A percentile compares a stretch with the other conserved stretches of the same genome.
phyloP scores from a whole-genome alignment of 2,888 invertebrate genomes.

The Dryomyza anilis region DNA sequence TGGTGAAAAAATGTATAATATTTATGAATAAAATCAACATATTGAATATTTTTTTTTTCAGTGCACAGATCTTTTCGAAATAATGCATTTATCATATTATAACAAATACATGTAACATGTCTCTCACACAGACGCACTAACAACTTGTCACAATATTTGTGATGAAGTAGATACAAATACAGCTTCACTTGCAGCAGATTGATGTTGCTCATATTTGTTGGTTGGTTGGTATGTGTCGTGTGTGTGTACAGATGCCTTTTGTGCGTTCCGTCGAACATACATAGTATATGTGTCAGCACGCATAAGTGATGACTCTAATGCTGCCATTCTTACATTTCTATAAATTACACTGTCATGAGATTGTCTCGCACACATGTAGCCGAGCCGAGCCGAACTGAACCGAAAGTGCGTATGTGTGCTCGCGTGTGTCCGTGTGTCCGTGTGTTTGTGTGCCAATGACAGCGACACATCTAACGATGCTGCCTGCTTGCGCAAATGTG shows the following conservation, averaged over 20 bases:
- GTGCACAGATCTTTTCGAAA: no score
- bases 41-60: no score
- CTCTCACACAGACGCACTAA: neutral
- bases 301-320: no score
- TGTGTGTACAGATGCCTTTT: neutral
- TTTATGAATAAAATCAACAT: no score
- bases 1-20: no score
- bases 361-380: neutral
- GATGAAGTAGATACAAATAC: constrained; percentile 1
- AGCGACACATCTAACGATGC: neutral
- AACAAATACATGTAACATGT: neutral
- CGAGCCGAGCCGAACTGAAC: neutral
- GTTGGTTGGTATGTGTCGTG: neutral
- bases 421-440: neutral
- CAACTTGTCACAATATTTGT: neutral
- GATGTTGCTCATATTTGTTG: neutral
- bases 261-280: neutral
- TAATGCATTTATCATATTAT: no score
- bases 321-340: constrained; percentile 1
- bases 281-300: neutral
- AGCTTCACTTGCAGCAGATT: constrained; percentile 12
- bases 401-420: neutral
- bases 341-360: constrained; percentile 2
- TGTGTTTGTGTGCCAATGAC: neutral
- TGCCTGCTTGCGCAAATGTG: neutral